phyloP scores from a whole-genome alignment of 2,797 vertebrate species.

The Chelidonichthys spinosus region DNA sequence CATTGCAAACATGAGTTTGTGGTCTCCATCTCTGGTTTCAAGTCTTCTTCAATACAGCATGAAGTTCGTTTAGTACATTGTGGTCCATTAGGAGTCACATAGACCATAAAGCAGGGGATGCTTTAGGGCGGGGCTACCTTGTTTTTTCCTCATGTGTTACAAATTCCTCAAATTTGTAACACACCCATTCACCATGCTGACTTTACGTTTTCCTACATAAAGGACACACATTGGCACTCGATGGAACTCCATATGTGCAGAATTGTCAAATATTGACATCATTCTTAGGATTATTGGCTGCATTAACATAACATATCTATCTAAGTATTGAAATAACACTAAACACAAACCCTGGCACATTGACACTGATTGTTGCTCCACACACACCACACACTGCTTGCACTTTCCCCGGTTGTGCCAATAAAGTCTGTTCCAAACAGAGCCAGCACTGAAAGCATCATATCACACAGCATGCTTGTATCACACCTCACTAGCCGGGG shows the following conservation, averaged over 20 bases:
- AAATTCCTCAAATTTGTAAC: too few species aligned
- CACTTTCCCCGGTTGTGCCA: not conserved
- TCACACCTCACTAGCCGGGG: not conserved
- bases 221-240: not conserved
- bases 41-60: too few species aligned
- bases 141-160: too few species aligned
- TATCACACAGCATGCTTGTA: constrained; percentile 7
- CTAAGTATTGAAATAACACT: not conserved
- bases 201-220: not conserved
- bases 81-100: too few species aligned
- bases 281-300: not conserved
- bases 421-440: constrained; percentile 17
- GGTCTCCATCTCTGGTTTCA: too few species aligned
- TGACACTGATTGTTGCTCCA: not conserved
- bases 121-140: too few species aligned
- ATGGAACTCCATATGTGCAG: not conserved
- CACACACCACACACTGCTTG: not conserved
- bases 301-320: constrained; percentile 7
- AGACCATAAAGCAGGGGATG: too few species aligned
- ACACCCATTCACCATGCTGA: not conserved
- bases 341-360: not conserved
- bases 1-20: too few species aligned
- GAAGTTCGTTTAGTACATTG: too few species aligned
- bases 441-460: not conserved
- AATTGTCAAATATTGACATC: constrained; percentile 4